phyloP scores from a whole-genome alignment of 1,140 invertebrate genomes.

The Teleogryllus occipitalis region DNA sequence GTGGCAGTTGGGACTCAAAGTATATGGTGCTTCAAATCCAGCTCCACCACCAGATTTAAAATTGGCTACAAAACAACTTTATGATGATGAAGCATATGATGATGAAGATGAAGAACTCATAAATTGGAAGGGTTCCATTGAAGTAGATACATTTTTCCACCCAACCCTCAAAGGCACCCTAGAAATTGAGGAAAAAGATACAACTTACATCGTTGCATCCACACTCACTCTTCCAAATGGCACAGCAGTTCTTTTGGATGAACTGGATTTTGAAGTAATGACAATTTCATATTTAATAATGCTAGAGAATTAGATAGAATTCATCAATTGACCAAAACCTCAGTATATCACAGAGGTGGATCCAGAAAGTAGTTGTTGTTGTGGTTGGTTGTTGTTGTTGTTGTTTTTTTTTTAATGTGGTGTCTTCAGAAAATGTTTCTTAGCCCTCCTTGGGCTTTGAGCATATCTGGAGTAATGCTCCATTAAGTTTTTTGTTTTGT shows the following conservation, averaged over 20 bases:
- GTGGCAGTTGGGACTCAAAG: constrained; percentile 25
- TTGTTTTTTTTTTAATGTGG: no score
- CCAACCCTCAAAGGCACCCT: constrained; percentile 48
- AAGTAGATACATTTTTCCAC: constrained; percentile 54
- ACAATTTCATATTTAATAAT: constrained; percentile 5
- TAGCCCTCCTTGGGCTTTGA: no score
- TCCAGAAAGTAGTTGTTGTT: background rate
- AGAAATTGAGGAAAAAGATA: constrained; percentile 47
- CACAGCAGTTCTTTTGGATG: constrained; percentile 43
- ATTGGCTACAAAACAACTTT: constrained; percentile 22
- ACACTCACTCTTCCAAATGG: constrained; percentile 43
- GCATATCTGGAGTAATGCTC: no score
- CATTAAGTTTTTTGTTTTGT: no score
- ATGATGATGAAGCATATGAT: constrained; percentile 26
- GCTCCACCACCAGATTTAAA: constrained; percentile 36
- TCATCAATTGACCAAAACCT: background rate
- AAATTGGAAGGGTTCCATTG: constrained; percentile 46
- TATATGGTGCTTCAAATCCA: constrained; percentile 39
- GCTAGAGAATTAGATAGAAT: background rate
- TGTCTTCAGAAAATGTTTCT: no score
- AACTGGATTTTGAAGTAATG: constrained; percentile 36
- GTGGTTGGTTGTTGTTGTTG: no score
- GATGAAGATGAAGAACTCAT: constrained; percentile 36
- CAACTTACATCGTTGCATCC: constrained; percentile 41
- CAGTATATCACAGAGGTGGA: background rate